These are phyloP conservation scores for Chrosomus eos DNA, from an alignment of 2,797 vertebrate genomes.

Conservation along the genomic window DNA sequence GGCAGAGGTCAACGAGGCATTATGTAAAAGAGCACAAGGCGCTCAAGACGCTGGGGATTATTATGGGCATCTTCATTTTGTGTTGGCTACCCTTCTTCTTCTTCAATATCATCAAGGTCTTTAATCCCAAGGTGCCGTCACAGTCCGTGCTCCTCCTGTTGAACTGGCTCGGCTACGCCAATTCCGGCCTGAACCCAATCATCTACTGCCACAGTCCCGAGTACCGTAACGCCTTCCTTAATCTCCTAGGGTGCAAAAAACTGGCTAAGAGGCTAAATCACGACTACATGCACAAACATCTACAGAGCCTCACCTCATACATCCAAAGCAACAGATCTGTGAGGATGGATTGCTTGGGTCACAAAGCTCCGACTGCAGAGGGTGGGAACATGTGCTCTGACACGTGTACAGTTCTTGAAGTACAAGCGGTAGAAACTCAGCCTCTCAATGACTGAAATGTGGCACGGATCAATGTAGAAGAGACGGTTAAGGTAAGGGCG, in stretches of 20 bases:
- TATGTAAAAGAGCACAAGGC: constrained; percentile 81
- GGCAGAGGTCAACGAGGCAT: neutral
- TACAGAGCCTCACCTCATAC: neutral
- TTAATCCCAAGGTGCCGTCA: constrained; percentile 63
- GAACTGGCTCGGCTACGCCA: constrained; percentile 87
- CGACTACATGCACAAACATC: constrained; percentile 54
- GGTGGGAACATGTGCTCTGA: neutral
- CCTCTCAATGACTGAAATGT: neutral
- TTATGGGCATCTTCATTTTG: constrained; percentile 83
- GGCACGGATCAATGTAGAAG: neutral
- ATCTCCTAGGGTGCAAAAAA: constrained; percentile 71
- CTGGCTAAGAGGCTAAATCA: constrained; percentile 49
- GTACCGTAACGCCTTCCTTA: constrained; percentile 80
- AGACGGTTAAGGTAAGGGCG: neutral
- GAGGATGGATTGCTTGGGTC: neutral
- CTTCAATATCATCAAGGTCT: constrained; percentile 80
- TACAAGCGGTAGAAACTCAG: neutral
- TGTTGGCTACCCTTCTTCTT: constrained; percentile 87
- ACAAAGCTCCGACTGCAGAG: neutral
- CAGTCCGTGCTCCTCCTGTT: constrained; percentile 72
- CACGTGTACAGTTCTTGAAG: neutral
- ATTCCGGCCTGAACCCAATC: constrained; percentile 85
- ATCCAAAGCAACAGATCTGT: neutral
- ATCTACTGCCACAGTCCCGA: constrained; percentile 86
- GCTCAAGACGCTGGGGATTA: constrained; percentile 82